phyloP scores from a whole-genome alignment of 2,797 vertebrate genomes.

The Protonibea diacanthus region DNA sequence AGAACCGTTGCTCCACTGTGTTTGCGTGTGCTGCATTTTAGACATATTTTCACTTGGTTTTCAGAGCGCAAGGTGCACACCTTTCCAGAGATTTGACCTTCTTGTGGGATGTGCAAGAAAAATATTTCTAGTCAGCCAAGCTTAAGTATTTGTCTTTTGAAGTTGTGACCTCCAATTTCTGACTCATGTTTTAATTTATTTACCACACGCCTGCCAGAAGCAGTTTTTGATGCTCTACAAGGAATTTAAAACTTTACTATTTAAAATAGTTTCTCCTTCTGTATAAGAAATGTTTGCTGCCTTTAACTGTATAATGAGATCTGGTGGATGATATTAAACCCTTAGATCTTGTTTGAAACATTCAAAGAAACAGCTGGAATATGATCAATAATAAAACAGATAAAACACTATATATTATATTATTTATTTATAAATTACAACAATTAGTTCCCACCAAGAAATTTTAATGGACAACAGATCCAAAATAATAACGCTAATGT shows the following conservation, averaged over 20 bases:
- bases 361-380: not conserved
- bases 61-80: not conserved
- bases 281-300: constrained; percentile 4
- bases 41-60: not conserved
- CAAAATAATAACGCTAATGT: no score
- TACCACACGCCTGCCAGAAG: not conserved
- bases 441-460: no score
- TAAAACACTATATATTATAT: not conserved
- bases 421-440: not conserved
- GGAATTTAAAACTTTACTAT: not conserved
- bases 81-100: not conserved
- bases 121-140: not conserved
- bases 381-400: not conserved
- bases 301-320: not conserved
- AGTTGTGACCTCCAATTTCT: not conserved
- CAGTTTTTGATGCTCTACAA: not conserved
- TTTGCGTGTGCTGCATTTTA: not conserved
- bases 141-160: not conserved
- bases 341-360: not conserved
- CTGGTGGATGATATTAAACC: not conserved
- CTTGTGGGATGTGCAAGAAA: not conserved
- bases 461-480: no score
- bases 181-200: not conserved
- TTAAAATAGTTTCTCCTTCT: constrained; percentile 8
- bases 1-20: constrained; percentile 23